Evolutionary conservation across 1,140 invertebrate genomes (phyloP).

Genomic region (Chlorops oryzae): DNA sequence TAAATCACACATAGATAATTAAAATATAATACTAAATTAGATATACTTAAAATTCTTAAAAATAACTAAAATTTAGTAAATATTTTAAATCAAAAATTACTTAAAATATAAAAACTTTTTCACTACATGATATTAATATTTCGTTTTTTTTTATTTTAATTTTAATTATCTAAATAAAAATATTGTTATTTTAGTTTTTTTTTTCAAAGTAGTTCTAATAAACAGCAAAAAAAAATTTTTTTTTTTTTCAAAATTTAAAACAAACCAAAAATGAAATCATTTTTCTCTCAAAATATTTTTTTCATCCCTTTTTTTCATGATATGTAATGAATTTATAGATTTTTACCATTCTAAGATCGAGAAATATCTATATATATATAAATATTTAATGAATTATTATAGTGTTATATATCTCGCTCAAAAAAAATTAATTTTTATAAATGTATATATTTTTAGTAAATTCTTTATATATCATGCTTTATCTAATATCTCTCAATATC

Average conservation of each 20-base stretch:
- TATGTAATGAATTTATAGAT: slow-evolving; percentile 10
- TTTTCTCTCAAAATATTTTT: too few relatives aligned
- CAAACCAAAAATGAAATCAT: background rate
- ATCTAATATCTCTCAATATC: too few relatives aligned
- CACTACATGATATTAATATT: slow-evolving; percentile 9
- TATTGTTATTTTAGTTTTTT: background rate
- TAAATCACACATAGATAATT: slow-evolving; percentile 1
- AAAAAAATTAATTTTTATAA: slow-evolving; percentile 20
- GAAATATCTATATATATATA: slow-evolving; percentile 28
- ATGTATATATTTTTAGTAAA: slow-evolving; percentile 20
- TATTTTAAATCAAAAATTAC: slow-evolving; percentile 2
- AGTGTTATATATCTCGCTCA: too few relatives aligned
- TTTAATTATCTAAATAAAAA: slow-evolving; percentile 2
- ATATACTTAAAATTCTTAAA: slow-evolving; percentile 1
- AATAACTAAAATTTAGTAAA: slow-evolving; percentile 8
- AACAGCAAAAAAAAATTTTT: background rate
- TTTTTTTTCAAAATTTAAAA: background rate
- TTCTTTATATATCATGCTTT: too few relatives aligned
- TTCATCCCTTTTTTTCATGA: background rate
- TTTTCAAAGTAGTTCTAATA: background rate
- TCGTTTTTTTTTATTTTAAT: slow-evolving; percentile 9
- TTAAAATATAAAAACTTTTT: background rate
- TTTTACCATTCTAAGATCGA: slow-evolving; percentile 17
- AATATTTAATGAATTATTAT: slow-evolving; percentile 26
- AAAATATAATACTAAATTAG: background rate